phyloP scores from a whole-genome alignment of 2,113 vertebrate species.

The Notothenia coriiceps region DNA sequence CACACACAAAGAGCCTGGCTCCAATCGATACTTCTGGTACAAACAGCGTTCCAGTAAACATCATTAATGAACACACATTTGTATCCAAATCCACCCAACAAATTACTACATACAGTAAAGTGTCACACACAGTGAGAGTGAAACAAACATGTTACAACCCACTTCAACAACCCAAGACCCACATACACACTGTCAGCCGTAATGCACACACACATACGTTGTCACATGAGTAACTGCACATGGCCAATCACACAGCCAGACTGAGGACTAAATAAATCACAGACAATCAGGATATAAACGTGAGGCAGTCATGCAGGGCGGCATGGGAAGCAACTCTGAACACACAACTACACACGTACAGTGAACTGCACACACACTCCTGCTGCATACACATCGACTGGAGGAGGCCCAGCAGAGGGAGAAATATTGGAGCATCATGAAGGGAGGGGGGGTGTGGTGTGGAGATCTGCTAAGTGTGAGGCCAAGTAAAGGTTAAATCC shows the following conservation, averaged over 20 bases:
- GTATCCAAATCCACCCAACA: constrained; percentile 65
- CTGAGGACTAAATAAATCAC: constrained; percentile 45
- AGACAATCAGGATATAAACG: constrained; percentile 46
- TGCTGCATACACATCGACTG: constrained; percentile 1
- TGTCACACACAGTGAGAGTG: background rate
- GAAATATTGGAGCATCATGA: constrained; percentile 14
- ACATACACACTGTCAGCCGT: background rate
- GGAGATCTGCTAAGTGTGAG: constrained; percentile 44
- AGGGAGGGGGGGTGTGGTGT: constrained; percentile 41
- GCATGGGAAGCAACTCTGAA: constrained; percentile 7
- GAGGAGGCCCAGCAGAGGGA: constrained; percentile 33
- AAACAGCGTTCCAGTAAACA: constrained; percentile 73
- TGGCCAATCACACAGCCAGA: constrained; percentile 15
- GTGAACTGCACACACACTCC: background rate
- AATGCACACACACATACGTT: background rate
- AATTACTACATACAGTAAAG: constrained; percentile 48
- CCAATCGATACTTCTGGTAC: constrained; percentile 73
- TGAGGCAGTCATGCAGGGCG: constrained; percentile 1
- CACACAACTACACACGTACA: background rate
- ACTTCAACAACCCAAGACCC: constrained; percentile 10
- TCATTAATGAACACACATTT: constrained; percentile 80
- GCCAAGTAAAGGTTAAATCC: constrained; percentile 50
- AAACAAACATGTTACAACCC: constrained; percentile 24
- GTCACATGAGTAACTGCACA: background rate
- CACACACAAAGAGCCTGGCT: constrained; percentile 37